These are phyloP conservation scores for Echiichthys vipera DNA, from an alignment of 2,797 vertebrate genomes.

Conservation along the genomic window DNA sequence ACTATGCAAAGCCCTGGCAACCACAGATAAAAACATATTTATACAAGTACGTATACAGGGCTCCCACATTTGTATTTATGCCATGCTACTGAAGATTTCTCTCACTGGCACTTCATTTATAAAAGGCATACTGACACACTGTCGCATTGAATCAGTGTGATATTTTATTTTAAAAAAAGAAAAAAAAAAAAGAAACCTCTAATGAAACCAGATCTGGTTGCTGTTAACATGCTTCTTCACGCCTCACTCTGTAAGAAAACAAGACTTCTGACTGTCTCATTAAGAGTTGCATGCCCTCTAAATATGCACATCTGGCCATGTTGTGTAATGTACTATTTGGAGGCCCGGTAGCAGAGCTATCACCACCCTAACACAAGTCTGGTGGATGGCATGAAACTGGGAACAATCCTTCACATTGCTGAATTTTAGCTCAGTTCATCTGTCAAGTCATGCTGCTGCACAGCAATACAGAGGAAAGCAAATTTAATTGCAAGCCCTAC, in stretches of 20 bases:
- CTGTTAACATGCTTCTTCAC: slow-evolving; percentile 25
- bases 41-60: background rate
- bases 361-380: slow-evolving; percentile 61
- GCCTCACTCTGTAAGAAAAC: slow-evolving; percentile 38
- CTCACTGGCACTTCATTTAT: background rate
- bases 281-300: slow-evolving; percentile 64
- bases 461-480: background rate
- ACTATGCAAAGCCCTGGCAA: background rate
- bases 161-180: slow-evolving; percentile 2
- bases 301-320: slow-evolving; percentile 78
- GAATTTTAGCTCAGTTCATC: slow-evolving; percentile 23
- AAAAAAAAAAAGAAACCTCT: background rate
- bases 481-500: background rate
- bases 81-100: background rate
- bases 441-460: background rate
- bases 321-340: slow-evolving; percentile 72
- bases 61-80: background rate
- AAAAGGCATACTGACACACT: slow-evolving; percentile 10
- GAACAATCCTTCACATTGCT: slow-evolving; percentile 10
- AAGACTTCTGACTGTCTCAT: slow-evolving; percentile 56
- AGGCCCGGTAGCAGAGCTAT: slow-evolving; percentile 47
- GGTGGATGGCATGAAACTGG: slow-evolving; percentile 16
- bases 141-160: slow-evolving; percentile 11
- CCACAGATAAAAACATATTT: background rate
- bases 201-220: slow-evolving; percentile 32